phyloP scores from a whole-genome alignment of 2,113 vertebrate species.

The Trichomycterus rosablanca region DNA sequence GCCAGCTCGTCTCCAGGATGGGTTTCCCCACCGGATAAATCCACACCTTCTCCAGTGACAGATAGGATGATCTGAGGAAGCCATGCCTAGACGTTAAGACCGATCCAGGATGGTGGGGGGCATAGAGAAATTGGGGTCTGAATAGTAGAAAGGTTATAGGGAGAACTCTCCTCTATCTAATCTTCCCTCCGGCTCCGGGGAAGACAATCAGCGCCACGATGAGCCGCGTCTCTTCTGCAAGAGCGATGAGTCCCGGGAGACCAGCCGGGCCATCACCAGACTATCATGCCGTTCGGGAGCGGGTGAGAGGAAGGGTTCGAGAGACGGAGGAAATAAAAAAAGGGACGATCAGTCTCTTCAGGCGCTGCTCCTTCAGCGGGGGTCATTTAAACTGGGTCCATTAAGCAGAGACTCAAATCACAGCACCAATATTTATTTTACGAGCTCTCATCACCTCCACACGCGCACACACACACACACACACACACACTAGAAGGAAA shows the following conservation, averaged over 20 bases:
- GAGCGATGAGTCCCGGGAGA: constrained; percentile 45
- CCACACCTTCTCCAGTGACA: not conserved
- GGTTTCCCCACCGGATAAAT: not conserved
- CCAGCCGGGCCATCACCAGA: constrained; percentile 30
- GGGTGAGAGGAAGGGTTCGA: constrained; percentile 1
- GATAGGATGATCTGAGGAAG: not conserved
- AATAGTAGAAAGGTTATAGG: too few species aligned
- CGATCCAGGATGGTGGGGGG: constrained; percentile 7
- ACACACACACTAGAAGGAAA: not conserved
- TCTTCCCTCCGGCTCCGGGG: constrained; percentile 37
- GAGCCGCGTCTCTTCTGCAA: constrained; percentile 36
- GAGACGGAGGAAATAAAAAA: not conserved
- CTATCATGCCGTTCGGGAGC: constrained; percentile 24
- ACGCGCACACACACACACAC: constrained; percentile 5
- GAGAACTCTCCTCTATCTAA: constrained; percentile 24
- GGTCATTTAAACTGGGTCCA: constrained; percentile 43
- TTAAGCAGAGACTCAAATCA: constrained; percentile 41
- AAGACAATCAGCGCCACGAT: constrained; percentile 33
- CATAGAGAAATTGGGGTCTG: not conserved
- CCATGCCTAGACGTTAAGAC: constrained; percentile 20
- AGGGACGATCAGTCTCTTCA: constrained; percentile 19
- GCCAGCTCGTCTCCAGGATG: not conserved
- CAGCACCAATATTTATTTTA: constrained; percentile 45
- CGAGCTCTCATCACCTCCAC: constrained; percentile 34
- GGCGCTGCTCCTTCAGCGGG: constrained; percentile 26